These are phyloP conservation scores for Nemotelus nigrinus DNA, from an alignment of 2,888 invertebrate species.

Conservation along the genomic window DNA sequence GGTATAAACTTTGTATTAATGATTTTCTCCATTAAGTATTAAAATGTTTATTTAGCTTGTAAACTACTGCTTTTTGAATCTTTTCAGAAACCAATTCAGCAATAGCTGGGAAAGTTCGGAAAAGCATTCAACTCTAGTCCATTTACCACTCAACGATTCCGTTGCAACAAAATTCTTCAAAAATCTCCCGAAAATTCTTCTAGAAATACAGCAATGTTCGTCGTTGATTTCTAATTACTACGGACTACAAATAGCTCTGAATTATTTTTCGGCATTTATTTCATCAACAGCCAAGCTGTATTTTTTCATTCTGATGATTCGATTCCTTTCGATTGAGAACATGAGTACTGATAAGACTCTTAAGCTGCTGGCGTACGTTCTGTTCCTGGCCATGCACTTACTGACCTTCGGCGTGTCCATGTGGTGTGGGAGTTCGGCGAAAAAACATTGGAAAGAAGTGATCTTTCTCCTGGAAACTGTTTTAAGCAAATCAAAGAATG, in stretches of 20 bases:
- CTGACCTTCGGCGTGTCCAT: neutral
- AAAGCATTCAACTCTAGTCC: neutral
- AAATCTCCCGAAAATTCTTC: neutral
- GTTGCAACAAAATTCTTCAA: neutral
- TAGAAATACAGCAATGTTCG: neutral
- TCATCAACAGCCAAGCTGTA: neutral
- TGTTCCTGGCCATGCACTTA: neutral
- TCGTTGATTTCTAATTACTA: neutral
- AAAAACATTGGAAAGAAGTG: neutral
- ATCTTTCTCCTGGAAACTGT: neutral
- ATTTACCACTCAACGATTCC: neutral
- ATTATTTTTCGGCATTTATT: constrained; percentile 17
- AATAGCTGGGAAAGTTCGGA: neutral
- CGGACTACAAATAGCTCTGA: neutral
- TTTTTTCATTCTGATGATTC: constrained; percentile 1
- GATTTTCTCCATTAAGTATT: too few species aligned
- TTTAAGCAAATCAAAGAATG: neutral
- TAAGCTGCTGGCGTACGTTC: neutral
- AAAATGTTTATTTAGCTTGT: too few species aligned
- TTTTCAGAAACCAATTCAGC: neutral
- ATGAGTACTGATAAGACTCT: neutral
- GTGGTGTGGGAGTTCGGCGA: constrained; percentile 1
- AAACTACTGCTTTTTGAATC: neutral
- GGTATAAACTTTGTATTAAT: neutral
- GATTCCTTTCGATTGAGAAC: neutral